A percentile compares a stretch with the other conserved stretches of the same genome.
phyloP scores from a whole-genome alignment of 2,797 vertebrate genomes.

The Knipowitschia caucasica region DNA sequence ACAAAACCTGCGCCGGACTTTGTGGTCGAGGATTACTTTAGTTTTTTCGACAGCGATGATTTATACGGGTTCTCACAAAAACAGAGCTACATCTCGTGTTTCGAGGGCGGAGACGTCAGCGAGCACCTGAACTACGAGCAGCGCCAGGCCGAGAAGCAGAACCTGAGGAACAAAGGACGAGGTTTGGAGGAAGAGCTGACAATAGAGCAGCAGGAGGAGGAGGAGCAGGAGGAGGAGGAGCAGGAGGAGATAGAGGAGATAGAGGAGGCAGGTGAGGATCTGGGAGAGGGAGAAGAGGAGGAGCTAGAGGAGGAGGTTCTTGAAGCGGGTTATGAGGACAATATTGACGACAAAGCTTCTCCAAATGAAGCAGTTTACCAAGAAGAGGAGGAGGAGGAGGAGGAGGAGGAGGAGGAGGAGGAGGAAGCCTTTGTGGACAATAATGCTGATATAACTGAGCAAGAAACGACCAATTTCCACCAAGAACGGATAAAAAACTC shows the following conservation, averaged over 20 bases:
- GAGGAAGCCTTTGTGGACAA: slow-evolving; percentile 3
- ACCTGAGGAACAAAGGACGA: neutral
- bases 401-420: slow-evolving; percentile 8
- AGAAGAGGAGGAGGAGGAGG: neutral
- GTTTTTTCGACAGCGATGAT: slow-evolving; percentile 63
- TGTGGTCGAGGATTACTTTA: slow-evolving; percentile 54
- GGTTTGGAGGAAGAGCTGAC: neutral
- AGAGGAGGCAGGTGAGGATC: neutral
- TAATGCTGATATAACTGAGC: slow-evolving; percentile 27
- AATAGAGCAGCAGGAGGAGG: neutral
- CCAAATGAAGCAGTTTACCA: too few species aligned
- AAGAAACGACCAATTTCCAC: slow-evolving; percentile 26
- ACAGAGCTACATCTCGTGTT: slow-evolving; percentile 63
- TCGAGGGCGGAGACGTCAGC: slow-evolving; percentile 67
- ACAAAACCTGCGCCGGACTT: slow-evolving; percentile 23
- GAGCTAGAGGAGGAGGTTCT: too few species aligned
- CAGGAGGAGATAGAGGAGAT: neutral
- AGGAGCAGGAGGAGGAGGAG: neutral
- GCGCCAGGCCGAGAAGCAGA: slow-evolving; percentile 17
- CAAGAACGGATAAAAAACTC: slow-evolving; percentile 35
- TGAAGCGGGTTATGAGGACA: too few species aligned
- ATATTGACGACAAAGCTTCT: too few species aligned
- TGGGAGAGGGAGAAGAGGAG: slow-evolving; percentile 22
- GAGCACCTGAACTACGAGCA: slow-evolving; percentile 40
- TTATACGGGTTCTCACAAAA: slow-evolving; percentile 27